phyloP scores from a whole-genome alignment of 2,113 vertebrate species.

The Lepus americanus region DNA sequence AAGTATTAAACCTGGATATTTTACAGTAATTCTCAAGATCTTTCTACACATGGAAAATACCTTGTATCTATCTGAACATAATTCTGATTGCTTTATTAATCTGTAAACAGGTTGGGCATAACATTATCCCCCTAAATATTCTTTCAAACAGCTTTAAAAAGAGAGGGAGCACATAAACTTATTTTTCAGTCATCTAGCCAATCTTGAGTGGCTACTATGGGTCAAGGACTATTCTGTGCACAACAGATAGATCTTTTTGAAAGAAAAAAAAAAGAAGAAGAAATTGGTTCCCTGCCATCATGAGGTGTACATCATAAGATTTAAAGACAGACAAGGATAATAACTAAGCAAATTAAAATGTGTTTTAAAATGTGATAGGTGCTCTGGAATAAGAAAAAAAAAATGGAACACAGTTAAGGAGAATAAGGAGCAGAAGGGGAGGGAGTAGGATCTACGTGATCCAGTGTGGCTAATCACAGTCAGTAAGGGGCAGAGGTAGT shows the following conservation, averaged over 20 bases:
- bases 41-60: background rate
- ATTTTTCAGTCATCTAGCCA: background rate
- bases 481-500: background rate
- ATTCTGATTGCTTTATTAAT: background rate
- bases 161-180: background rate
- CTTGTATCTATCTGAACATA: background rate
- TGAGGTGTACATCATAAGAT: background rate
- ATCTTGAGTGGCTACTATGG: background rate
- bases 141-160: background rate
- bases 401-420: background rate
- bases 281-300: background rate
- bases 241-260: background rate
- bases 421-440: too few relatives aligned
- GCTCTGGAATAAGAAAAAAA: background rate
- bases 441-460: background rate
- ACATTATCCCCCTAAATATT: background rate
- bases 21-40: slow-evolving; percentile 12
- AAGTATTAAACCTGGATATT: background rate
- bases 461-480: background rate
- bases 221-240: background rate
- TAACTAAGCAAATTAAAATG: background rate
- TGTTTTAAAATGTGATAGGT: background rate
- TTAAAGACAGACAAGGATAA: background rate
- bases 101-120: background rate
- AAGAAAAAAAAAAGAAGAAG: background rate